These are phyloP conservation scores for Chiroxiphia lanceolata DNA, from an alignment of 2,797 vertebrate genomes.

Conservation along the genomic window DNA sequence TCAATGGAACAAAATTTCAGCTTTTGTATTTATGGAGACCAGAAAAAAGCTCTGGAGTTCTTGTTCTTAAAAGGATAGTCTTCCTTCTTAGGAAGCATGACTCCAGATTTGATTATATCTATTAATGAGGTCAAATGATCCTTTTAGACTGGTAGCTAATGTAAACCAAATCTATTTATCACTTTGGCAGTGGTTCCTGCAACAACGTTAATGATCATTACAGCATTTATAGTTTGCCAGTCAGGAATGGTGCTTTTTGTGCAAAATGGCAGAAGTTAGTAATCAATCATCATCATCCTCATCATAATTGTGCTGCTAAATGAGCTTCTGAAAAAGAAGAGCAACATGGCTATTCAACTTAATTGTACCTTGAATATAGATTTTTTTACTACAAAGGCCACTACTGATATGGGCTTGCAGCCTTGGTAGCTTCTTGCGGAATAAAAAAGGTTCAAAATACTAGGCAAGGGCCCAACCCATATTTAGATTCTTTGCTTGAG, in stretches of 20 bases:
- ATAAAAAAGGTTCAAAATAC: slow-evolving; percentile 13
- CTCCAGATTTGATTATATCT: slow-evolving; percentile 48
- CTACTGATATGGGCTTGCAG: neutral
- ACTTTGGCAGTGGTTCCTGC: slow-evolving; percentile 55
- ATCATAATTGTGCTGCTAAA: slow-evolving; percentile 54
- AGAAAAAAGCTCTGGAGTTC: neutral
- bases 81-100: neutral
- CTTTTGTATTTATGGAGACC: neutral
- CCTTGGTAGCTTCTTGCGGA: slow-evolving; percentile 27
- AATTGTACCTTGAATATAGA: slow-evolving; percentile 32
- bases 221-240: slow-evolving; percentile 36
- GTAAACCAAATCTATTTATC: slow-evolving; percentile 69
- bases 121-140: slow-evolving; percentile 64
- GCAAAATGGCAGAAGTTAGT: slow-evolving; percentile 45
- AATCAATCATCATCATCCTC: slow-evolving; percentile 61
- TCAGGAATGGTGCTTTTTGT: slow-evolving; percentile 42
- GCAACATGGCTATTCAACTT: slow-evolving; percentile 56
- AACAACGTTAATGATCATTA: slow-evolving; percentile 59
- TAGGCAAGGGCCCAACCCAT: neutral
- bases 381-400: slow-evolving; percentile 27
- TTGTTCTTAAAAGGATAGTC: neutral
- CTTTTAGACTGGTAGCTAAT: slow-evolving; percentile 56
- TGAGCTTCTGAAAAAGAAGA: slow-evolving; percentile 58
- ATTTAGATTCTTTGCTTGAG: slow-evolving; percentile 16
- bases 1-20: neutral